Evolutionary conservation across 1,140 invertebrate species (phyloP).

Genomic region (Dufourea novaeangliae): DNA sequence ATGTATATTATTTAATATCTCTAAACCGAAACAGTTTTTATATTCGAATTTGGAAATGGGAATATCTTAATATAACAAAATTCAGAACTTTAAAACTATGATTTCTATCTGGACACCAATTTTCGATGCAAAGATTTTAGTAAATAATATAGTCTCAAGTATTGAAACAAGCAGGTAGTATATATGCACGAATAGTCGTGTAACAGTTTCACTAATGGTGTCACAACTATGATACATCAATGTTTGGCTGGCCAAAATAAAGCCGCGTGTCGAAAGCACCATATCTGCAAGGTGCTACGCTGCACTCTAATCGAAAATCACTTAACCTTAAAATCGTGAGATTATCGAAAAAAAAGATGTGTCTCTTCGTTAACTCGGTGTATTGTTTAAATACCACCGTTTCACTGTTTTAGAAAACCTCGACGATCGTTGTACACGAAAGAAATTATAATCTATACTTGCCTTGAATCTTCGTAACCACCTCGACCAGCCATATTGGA

Average conservation of each 20-base stretch:
- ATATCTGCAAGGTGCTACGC: constrained; percentile 68
- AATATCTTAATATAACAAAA: neutral
- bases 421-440: constrained; percentile 17
- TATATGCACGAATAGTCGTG: neutral
- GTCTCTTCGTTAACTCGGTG: neutral
- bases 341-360: constrained; percentile 24
- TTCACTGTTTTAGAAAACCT: neutral
- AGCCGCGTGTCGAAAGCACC: constrained; percentile 67
- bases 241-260: constrained; percentile 66
- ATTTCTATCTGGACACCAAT: constrained; percentile 1
- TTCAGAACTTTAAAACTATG: neutral
- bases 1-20: neutral
- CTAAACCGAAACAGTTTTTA: neutral
- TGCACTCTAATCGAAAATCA: constrained; percentile 57
- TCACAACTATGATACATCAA: neutral
- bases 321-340: constrained; percentile 73
- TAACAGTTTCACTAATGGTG: neutral
- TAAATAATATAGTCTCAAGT: neutral
- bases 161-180: neutral
- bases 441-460: constrained; percentile 71
- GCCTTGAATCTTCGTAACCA: constrained; percentile 80
- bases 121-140: constrained; percentile 8
- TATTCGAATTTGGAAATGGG: neutral
- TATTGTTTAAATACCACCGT: neutral
- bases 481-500: constrained; percentile 82